Evolutionary conservation across 2,888 invertebrate genomes (phyloP), one percentile per base, ranked within the genome.

Genomic region (Meloe dianella): DNA sequence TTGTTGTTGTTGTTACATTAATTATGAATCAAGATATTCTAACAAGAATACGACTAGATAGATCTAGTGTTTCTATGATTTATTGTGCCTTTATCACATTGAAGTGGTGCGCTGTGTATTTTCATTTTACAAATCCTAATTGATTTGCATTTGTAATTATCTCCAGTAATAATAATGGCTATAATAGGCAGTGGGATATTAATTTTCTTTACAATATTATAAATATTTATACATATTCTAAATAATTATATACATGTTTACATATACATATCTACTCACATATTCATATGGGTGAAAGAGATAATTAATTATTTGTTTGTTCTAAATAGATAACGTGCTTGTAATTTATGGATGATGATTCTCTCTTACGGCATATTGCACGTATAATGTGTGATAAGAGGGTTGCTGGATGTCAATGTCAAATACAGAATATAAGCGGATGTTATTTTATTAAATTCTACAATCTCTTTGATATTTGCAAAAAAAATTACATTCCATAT

Each of bases 251-350:
- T 47, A 20, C n/a, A n/a, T n/a, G n/a, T n/a, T n/a, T n/a, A n/a
- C n/a, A n/a, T n/a, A n/a, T n/a, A n/a, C n/a, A n/a, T n/a, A n/a
- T n/a, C n/a, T 47, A 47, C 20, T 47, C 20, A 10, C 10, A 47
- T 20, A 47, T 10, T 20, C 20, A 47, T 10, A 47, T 47, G 10
- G 4, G 9, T 10, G 20, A 7, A 20, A 47, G 47, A 32, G 30
- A 57, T 57, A 56, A 63, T 56, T 63, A 56, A 62, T 62, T 62
- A 63, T 63, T 63, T 63, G 63, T 63, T 51, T 63, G 57, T 41
- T 57, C 24, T 57, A 63, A 63, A 63, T 63, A 38, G 63, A 57
- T 63, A 63, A 57, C 14, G 32, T 41, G 35, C 29, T 20, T 32
- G 57, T 57, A 63, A 63, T 63, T 63, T 57, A 63, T 63, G 30